Base-by-base conservation (phyloP, 2,888 invertebrate genomes). In the Nyleta sp. region DNA sequence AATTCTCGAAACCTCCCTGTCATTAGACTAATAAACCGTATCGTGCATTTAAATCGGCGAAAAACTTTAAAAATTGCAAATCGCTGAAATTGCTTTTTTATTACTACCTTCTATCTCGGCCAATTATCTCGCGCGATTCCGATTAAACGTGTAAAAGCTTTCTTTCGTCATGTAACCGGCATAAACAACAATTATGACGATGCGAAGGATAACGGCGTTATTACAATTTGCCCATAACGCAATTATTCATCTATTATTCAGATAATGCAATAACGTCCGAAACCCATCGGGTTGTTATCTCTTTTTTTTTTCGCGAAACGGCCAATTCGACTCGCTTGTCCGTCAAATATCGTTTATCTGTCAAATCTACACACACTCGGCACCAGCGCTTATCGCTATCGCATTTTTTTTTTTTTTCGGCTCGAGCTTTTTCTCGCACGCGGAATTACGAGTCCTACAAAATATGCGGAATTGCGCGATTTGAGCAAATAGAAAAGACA, bases 191-290 rank as follows among this genome's bases (percentile, higher is more conserved):
- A 86, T 88, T 87, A 83, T 83, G 78, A 81, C 84, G 81, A 83
- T 86, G 84, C 60, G 68, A 77, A 78, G 64, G 84, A 84, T 84
- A 85, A 82, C 75, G 52, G 50, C 62, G 71, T 83, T 78, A 83
- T 82, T 83, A 83, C 82, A 82, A 78, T 74, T 65, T 65, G 72
- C 67, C 78, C 77, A 79, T 84, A 84, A 84, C 83, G 83, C 83
- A 84, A 86, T 87, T 86, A 85, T 82, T 81, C 84, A 76, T 86
- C 85, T 86, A 88, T 88, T 88, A 87, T 87, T 83, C 85, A 86
- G 82, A 83, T 85, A 84, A 86, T 84, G 83, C 70, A 79, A 75
- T 71, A 80, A 82, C 82, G 84, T 82, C 80, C 72, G 79, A 68
- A 71, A 52, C 65, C 55, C 72, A 59, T 68, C 46, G 38, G 42